Conservation (phyloP, 2,888 invertebrate species). For the Leucoma salicis region DNA sequence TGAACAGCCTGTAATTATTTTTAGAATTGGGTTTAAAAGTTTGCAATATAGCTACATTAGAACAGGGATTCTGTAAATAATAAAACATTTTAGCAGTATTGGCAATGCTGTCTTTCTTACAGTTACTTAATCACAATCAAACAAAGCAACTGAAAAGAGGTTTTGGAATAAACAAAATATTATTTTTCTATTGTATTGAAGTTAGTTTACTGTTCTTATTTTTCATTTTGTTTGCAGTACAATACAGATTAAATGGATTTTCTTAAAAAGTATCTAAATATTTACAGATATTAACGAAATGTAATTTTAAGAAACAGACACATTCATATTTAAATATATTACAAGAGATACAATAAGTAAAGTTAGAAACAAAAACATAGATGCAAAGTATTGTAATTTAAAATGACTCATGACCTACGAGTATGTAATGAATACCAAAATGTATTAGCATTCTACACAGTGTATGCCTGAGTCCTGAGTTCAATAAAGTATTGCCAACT, state of each 20-base stretch:
- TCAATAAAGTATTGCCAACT: slow-evolving; percentile 27
- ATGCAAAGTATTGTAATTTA: neutral
- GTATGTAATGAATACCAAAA: neutral
- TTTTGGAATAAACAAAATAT: neutral
- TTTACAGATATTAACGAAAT: neutral
- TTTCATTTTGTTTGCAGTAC: slow-evolving; percentile 1
- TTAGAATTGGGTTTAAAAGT: too few relatives aligned
- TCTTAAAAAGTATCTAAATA: neutral
- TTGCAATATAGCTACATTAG: too few relatives aligned
- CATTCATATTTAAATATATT: too few relatives aligned
- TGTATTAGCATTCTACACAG: slow-evolving; percentile 6
- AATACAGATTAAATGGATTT: slow-evolving; percentile 15
- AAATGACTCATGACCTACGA: neutral
- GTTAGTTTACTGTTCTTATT: too few relatives aligned
- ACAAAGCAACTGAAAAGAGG: slow-evolving; percentile 14
- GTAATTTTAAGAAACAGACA: neutral
- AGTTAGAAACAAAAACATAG: too few relatives aligned
- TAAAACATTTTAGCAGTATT: too few relatives aligned
- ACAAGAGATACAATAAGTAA: too few relatives aligned
- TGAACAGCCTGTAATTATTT: too few relatives aligned
- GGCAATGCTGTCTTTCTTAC: neutral
- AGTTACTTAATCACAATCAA: neutral
- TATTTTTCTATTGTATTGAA: neutral
- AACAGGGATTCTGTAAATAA: too few relatives aligned
- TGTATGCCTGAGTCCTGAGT: slow-evolving; percentile 1